A percentile compares a stretch with the other conserved stretches of the same genome.
phyloP scores from a whole-genome alignment of 2,113 vertebrate genomes.

The Elephas maximus region DNA sequence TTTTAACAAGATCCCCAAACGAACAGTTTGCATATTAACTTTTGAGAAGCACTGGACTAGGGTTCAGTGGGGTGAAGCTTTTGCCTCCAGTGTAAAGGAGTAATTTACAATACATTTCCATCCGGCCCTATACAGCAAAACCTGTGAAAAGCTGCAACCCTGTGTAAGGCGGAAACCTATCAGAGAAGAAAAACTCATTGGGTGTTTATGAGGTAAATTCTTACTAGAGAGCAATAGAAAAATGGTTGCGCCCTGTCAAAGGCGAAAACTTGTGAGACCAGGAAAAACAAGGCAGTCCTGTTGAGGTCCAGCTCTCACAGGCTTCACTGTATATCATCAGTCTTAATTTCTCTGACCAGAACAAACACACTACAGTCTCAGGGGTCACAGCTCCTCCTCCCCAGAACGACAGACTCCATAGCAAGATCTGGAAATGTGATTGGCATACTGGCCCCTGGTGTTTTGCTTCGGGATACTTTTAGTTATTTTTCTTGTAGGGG shows the following conservation, averaged over 20 bases:
- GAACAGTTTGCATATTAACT: not conserved
- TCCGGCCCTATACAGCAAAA: not conserved
- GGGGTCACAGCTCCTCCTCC: not conserved
- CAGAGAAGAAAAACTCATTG: not conserved
- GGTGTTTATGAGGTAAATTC: not conserved
- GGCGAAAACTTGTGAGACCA: not conserved
- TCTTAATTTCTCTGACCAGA: not conserved
- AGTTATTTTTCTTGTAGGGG: not conserved
- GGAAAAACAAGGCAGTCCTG: not conserved
- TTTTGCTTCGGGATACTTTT: constrained; percentile 19
- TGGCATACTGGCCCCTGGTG: not conserved
- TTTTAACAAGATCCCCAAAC: not conserved
- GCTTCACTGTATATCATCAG: too few relatives aligned
- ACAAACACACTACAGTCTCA: not conserved
- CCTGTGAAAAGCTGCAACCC: not conserved
- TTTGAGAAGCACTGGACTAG: not conserved
- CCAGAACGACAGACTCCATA: not conserved
- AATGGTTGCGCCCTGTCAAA: not conserved
- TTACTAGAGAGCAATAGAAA: not conserved
- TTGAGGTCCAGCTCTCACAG: not conserved
- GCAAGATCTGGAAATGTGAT: not conserved
- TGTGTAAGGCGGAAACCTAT: not conserved
- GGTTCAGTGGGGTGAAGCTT: not conserved
- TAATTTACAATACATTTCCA: not conserved
- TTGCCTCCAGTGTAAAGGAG: not conserved